A percentile compares a stretch with the other conserved stretches of the same genome.
These are phyloP conservation scores for Chloropsis cyanopogon DNA, from an alignment of 2,113 vertebrate genomes.

Conservation along the genomic window DNA sequence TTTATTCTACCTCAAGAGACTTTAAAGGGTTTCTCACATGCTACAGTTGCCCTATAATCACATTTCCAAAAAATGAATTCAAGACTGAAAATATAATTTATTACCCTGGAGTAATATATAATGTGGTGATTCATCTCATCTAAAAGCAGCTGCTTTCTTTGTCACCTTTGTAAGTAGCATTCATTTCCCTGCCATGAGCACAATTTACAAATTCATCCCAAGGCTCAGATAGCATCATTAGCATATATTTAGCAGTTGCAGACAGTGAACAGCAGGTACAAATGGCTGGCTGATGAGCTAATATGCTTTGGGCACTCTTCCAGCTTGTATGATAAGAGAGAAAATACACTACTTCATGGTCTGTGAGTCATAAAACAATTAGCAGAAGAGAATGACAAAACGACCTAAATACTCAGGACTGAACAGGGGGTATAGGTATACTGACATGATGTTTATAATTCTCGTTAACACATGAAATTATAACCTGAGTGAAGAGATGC, in stretches of 20 bases:
- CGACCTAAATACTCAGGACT: background rate
- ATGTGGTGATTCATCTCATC: background rate
- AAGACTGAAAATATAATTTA: slow-evolving; percentile 12
- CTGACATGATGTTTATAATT: background rate
- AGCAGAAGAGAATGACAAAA: slow-evolving; percentile 1
- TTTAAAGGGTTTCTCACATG: background rate
- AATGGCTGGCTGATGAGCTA: slow-evolving; percentile 9
- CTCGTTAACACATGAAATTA: background rate
- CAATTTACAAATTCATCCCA: slow-evolving; percentile 9
- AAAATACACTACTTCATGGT: background rate
- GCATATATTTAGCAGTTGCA: slow-evolving; percentile 2
- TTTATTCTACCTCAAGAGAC: background rate
- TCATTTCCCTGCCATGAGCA: background rate
- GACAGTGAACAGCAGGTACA: slow-evolving; percentile 23
- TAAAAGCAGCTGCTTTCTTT: slow-evolving; percentile 25
- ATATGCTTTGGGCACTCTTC: background rate
- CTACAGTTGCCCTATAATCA: background rate
- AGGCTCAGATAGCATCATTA: slow-evolving; percentile 13
- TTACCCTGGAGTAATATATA: slow-evolving; percentile 11
- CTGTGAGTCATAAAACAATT: background rate
- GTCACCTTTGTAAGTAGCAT: background rate
- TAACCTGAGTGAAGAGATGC: background rate
- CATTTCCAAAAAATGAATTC: slow-evolving; percentile 9
- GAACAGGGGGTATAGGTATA: background rate
- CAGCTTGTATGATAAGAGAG: background rate